Conservation (phyloP, 2,797 vertebrate species). For the Dendrocincla tyrannina region DNA sequence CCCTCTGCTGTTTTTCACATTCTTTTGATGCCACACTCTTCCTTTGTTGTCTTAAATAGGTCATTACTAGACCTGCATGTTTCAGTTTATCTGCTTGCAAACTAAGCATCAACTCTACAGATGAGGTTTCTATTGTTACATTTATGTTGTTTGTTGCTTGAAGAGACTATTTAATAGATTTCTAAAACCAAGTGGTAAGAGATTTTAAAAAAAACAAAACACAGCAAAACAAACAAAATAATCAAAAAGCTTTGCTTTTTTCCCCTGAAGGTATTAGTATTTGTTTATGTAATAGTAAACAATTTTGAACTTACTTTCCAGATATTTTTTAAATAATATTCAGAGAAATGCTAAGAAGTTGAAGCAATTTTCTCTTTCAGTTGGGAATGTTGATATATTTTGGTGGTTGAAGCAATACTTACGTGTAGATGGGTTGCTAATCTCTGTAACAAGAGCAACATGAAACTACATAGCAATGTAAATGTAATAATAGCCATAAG, state of each 20-base stretch:
- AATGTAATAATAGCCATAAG: background rate
- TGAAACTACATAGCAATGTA: background rate
- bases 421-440: background rate
- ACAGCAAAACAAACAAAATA: background rate
- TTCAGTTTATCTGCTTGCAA: background rate
- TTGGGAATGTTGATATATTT: background rate
- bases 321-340: background rate
- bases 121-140: background rate
- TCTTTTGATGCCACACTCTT: background rate
- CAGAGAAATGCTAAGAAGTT: background rate
- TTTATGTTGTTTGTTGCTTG: background rate
- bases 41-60: background rate
- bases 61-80: background rate
- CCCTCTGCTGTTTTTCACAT: background rate
- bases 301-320: background rate
- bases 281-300: background rate
- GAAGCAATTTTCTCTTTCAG: background rate
- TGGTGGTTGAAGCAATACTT: background rate
- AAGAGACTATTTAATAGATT: background rate
- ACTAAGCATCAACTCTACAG: background rate
- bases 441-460: background rate
- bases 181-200: background rate
- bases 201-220: background rate
- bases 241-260: background rate
- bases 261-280: background rate